Base-by-base conservation (phyloP, 1,140 invertebrate species). In the Cydia pomonella region DNA sequence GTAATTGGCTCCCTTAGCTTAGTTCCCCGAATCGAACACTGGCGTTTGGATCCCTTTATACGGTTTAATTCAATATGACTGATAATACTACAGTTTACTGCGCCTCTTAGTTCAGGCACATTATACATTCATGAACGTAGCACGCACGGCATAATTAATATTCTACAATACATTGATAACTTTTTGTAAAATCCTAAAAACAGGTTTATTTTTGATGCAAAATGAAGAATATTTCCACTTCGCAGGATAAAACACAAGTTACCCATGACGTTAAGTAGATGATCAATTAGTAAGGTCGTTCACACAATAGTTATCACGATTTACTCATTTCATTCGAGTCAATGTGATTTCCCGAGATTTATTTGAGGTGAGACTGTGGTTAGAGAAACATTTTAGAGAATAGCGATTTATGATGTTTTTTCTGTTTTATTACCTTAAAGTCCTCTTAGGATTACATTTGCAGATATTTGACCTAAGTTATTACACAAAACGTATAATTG, bases 1-100 rank as follows among this genome's bases (percentile, higher is more conserved):
- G 76, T 84, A 84, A 83, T 83, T 79, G 77, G 80, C 77, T 82
- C 73, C 76, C 72, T 29, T 18, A 78, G 77, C 73, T 73, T 77
- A 76, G 75, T 80, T 82, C 76, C 50, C 69, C 64, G 77, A 79
- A 81, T 50, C 66, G 76, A 80, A 75, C 75, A 75, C 50, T 64
- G 73, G 72, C 62, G 75, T 75, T 76, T 71, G 78, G 66, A 38
- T 62, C 73, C 16, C 53, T 53, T 53, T 63, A 50, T 33, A 59
- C 73, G 53, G 23, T 62, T 74, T 74, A 73, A 74, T 74, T 74
- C 73, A 53, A 74, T 74, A 74, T 62, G 44, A 38, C 73, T 25
- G 73, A 23, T 74, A 59, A 74, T 74, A 18, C 29, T 69, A 69
- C 33, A 69, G 29, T 41, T 18, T 33, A 38, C 64, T 18, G 64